Evolutionary conservation across 1,140 invertebrate genomes (phyloP), one percentile per base, ranked within the genome.

Genomic region (Orius insidiosus): DNA sequence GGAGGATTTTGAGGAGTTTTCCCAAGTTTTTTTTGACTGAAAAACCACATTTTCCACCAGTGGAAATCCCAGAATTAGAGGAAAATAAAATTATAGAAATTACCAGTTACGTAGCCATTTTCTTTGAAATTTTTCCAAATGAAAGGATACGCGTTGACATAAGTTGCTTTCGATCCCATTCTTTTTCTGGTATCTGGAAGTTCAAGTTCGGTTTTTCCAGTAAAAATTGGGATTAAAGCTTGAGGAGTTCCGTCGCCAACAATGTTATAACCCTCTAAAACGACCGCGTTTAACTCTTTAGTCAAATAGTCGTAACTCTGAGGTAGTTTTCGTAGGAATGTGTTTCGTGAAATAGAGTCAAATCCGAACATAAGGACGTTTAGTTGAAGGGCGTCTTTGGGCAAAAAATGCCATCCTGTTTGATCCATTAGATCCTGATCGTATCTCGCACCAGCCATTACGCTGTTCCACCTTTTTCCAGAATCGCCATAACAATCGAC

Each of bases 211-310:
- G 80, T 90, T 60, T 80, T 77, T 4, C 71, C 84, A 0, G 89
- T 93, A 0, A 96, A 64, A 37, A 96, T 80, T 0, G 90, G 90
- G 33, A 93, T 85, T 13, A 94, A 62, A 0, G 90, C 87, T 55
- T 93, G 87, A 0, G 89, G 86, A 0, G 90, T 95, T 0, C 90
- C 90, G 64, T 96, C 92, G 0, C 90, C 90, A 2, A 95, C 78
- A 45, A 94, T 92, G 56, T 93, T 93, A 53, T 89, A 72, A 49
- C 85, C 82, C 57, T 86, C 67, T 1, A 93, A 59, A 5, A 88
- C 67, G 9, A 75, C 63, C 3, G 75, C 75, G 15, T 72, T 64
- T n/a, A 93, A 60, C 6, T 65, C 59, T 9, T 85, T 64, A 0
- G 67, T 78, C 19, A 95, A 63, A 58, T 81, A 86, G 15, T 72